Evolutionary conservation across 2,888 invertebrate genomes (phyloP).

Genomic region (Endotricha flammealis): DNA sequence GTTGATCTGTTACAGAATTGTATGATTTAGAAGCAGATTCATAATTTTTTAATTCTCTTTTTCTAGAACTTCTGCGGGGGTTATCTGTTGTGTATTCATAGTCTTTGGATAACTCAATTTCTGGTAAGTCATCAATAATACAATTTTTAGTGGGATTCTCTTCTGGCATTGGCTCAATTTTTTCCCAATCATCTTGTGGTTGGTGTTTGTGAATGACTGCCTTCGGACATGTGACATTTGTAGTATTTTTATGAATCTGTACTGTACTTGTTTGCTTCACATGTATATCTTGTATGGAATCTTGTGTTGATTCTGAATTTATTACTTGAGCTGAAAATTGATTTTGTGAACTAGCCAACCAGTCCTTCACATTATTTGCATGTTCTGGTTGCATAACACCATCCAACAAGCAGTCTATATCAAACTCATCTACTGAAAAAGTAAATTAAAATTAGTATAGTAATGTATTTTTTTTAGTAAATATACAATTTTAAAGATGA

Average conservation of each 20-base stretch:
- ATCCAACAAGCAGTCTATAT: constrained; percentile 28
- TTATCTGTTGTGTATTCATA: constrained; percentile 44
- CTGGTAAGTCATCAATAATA: constrained; percentile 32
- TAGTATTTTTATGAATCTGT: constrained; percentile 42
- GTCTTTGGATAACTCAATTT: too few relatives aligned
- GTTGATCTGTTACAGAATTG: constrained; percentile 31
- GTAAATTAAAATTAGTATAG: too few relatives aligned
- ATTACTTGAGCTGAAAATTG: constrained; percentile 53
- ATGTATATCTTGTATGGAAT: constrained; percentile 31
- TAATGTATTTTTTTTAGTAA: too few relatives aligned
- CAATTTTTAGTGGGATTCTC: constrained; percentile 38
- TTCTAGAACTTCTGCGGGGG: constrained; percentile 59
- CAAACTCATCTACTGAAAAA: constrained; percentile 54
- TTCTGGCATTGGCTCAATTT: constrained; percentile 57
- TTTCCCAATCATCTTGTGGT: constrained; percentile 65
- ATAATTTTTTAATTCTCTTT: constrained; percentile 36
- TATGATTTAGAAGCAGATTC: constrained; percentile 23
- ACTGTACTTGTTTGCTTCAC: constrained; percentile 38
- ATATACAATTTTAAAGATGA: too few relatives aligned
- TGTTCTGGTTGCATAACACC: constrained; percentile 29
- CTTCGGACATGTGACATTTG: constrained; percentile 30
- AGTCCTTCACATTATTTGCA: constrained; percentile 56
- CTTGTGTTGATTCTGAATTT: constrained; percentile 43
- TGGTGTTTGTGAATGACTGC: constrained; percentile 37
- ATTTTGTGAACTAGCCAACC: constrained; percentile 62